phyloP scores from a whole-genome alignment of 2,797 vertebrate genomes.

The Lagorchestes hirsutus region DNA sequence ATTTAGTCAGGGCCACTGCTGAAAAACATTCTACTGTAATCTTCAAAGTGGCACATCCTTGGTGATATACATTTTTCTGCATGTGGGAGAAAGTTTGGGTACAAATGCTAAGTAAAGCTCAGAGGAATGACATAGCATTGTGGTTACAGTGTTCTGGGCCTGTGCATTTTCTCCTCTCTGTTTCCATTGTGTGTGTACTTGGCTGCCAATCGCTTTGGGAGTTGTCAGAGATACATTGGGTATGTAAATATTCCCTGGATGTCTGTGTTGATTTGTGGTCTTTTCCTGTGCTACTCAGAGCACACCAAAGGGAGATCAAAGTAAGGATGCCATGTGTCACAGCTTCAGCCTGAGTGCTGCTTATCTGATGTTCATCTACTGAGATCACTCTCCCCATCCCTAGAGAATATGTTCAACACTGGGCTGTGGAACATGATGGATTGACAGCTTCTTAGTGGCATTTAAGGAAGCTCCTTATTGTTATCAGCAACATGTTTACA shows the following conservation, averaged over 20 bases:
- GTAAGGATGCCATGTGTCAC: background rate
- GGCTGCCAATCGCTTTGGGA: background rate
- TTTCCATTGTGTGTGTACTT: background rate
- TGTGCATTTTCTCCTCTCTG: background rate
- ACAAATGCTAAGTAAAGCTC: background rate
- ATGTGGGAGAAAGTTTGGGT: background rate
- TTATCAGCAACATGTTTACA: background rate
- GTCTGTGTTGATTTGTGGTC: background rate
- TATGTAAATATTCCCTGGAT: background rate
- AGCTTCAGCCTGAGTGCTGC: background rate
- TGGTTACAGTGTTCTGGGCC: background rate
- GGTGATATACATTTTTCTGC: background rate
- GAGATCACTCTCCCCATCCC: background rate
- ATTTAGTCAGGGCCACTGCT: background rate
- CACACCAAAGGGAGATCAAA: background rate
- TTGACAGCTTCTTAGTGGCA: background rate
- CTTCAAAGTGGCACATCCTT: background rate
- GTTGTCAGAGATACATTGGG: background rate
- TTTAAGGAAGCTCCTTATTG: background rate
- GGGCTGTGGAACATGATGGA: background rate
- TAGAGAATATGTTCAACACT: background rate
- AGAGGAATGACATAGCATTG: background rate
- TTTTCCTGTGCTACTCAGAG: background rate
- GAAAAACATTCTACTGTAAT: background rate
- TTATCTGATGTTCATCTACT: background rate